Base-by-base conservation (phyloP, 92 coral and sea anemone species). In the Zoanthus solanderi region DNA sequence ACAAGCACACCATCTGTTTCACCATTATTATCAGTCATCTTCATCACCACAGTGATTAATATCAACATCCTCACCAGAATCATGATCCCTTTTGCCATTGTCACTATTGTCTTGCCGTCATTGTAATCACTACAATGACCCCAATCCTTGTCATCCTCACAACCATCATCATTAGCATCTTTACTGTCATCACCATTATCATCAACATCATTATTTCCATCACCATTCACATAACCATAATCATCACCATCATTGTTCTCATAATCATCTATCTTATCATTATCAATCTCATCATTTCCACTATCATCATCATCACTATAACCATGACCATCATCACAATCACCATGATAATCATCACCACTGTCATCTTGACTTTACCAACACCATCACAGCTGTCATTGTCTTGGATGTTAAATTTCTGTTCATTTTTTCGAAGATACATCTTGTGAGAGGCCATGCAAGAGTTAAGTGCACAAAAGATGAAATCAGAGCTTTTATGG, bases 401-500 rank as follows among this genome's bases (percentile, higher is more conserved):
- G 4, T 69, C 75, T 30, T 28, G 12, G 6, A 67, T 1, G 32
- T 9, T 18, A 28, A 9, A 30, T 12, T 29, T 69, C 11, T 9
- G 15, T 69, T 69, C 8, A 0, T 18, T 69, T 30, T 10, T 9
- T 13, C 31, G 2, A 71, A 96, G 99, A 86, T 96, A 69, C 96
- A 95, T 73, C 92, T 96, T 7, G 90, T 96, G 42, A 92, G 99
- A 52, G 98, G 99, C 6, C 86, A 87, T 53, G 88, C 99, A 68
- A 88, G 83, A 66, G 85, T 96, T 42, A 92, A 88, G 50, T 88
- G 97, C 47, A 90, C 99, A 30, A 90, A 83, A 37, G 96, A 93
- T 6, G 98, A 96, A 90, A 92, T 95, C 78, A 96, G 95, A 69
- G 98, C 96, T 56, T 92, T 96, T 63, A 96, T 96, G 99, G 80